Conservation (phyloP, 2,797 vertebrate species). For the Poecile montanus region DNA sequence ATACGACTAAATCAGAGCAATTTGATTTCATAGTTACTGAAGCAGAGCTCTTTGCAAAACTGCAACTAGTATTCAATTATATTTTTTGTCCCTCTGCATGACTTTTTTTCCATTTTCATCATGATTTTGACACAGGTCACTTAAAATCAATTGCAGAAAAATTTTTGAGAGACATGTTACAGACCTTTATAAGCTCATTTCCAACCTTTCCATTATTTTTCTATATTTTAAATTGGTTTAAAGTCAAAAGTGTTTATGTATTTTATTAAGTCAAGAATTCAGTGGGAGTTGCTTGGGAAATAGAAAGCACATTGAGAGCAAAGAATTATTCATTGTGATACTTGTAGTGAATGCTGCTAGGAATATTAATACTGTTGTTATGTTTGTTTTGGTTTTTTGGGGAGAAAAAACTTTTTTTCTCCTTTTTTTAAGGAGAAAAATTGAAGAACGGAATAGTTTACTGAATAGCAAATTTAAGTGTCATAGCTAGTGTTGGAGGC, state of each 20-base stretch:
- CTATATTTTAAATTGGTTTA: neutral
- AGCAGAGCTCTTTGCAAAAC: neutral
- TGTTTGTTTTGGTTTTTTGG: neutral
- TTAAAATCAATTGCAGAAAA: neutral
- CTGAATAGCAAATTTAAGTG: neutral
- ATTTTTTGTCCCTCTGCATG: neutral
- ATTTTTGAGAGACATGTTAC: neutral
- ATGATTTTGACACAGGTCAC: neutral
- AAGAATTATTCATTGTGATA: neutral
- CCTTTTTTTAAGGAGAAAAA: neutral
- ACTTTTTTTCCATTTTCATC: neutral
- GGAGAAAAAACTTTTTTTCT: too few relatives aligned
- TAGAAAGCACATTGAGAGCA: neutral
- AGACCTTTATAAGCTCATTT: neutral
- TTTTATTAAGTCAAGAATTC: constrained; percentile 11
- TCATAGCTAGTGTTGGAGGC: neutral
- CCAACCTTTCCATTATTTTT: neutral
- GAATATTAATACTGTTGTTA: neutral
- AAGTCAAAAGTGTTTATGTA: neutral
- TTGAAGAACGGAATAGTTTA: neutral
- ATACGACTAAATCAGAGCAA: neutral
- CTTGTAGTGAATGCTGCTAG: neutral
- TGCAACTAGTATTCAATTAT: neutral
- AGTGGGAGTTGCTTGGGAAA: neutral
- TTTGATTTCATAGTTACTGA: neutral